Base-by-base conservation (phyloP, 1,140 invertebrate genomes). In the Magallana ariakensis region DNA sequence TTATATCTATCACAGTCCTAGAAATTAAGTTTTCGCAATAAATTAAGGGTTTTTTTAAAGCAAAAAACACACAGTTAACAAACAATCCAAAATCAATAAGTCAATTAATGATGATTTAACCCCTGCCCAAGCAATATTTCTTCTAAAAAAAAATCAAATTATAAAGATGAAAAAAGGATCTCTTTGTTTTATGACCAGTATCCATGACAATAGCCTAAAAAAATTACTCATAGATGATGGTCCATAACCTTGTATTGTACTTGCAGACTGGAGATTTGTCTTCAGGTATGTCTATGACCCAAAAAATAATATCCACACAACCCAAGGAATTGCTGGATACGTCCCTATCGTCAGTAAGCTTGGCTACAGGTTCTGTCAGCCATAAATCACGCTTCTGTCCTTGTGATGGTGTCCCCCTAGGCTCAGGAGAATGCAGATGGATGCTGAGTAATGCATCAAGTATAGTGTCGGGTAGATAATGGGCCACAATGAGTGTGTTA, bases 381-480 rank as follows among this genome's bases (percentile, higher is more conserved):
- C 66, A 10, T 75, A 75, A 75, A 75, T 75, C 66, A 26, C 66
- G 33, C 22, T 11, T 46, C 7, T 33, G 66, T 75, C 66, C 66
- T 75, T 75, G 66, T 75, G 10, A 26, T 26, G 66, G 3, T 75
- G 66, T 33, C 22, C 66, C 66, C 15, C 8, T n/a, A 13, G 66
- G 66, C 22, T 4, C 19, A 13, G 13, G 66, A 26, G 9, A 75
- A 75, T 75, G 66, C 22, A 22, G 22, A 33, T 75, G 66, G 66
- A 22, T 33, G 66, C 66, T 75, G 66, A 75, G 22, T 75, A 75
- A 75, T 75, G 22, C 22, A 26, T 75, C 66, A 13, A 9, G 66
- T 75, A 75, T 75, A 60, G 58, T 60, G 15, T 75, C 22, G 66
- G 66, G 66, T 75, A 75, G 66, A 75, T 75, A 75, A 75, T 75